Percentiles rank a stretch among this genome's conserved stretches.
phyloP scores from a whole-genome alignment of 2,888 invertebrate species.

The Cinara cedri region DNA sequence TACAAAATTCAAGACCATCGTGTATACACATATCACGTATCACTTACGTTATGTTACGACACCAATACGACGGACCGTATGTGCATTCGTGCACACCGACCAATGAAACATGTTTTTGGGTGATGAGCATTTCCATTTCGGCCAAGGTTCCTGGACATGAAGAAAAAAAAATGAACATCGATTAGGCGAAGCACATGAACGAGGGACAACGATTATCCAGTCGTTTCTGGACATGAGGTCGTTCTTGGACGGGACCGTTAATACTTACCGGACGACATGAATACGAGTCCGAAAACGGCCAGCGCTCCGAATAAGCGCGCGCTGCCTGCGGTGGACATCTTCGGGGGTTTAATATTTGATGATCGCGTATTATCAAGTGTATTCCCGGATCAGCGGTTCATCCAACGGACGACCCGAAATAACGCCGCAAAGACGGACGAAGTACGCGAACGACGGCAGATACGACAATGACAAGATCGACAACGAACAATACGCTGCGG shows the following conservation, averaged over 20 bases:
- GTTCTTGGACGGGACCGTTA: neutral
- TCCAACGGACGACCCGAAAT: neutral
- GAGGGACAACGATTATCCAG: neutral
- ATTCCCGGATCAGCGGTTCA: neutral
- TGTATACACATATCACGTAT: neutral
- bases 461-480: neutral
- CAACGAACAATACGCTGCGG: neutral
- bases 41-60: constrained; percentile 66
- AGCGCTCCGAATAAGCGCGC: neutral
- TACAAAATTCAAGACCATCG: too few species aligned
- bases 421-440: neutral
- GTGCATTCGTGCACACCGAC: constrained; percentile 62
- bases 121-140: neutral
- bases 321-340: constrained; percentile 10
- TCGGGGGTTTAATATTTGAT: neutral
- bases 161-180: neutral
- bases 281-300: constrained; percentile 5
- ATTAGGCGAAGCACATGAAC: neutral
- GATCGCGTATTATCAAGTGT: neutral
- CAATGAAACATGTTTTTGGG: neutral
- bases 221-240: neutral
- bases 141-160: neutral
- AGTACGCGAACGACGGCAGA: neutral
- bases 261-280: neutral
- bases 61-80: constrained; percentile 65